Evolutionary conservation across 2,113 vertebrate species (phyloP), one percentile per base, ranked within the genome.

Genomic region (Motacilla tschutschensis): DNA sequence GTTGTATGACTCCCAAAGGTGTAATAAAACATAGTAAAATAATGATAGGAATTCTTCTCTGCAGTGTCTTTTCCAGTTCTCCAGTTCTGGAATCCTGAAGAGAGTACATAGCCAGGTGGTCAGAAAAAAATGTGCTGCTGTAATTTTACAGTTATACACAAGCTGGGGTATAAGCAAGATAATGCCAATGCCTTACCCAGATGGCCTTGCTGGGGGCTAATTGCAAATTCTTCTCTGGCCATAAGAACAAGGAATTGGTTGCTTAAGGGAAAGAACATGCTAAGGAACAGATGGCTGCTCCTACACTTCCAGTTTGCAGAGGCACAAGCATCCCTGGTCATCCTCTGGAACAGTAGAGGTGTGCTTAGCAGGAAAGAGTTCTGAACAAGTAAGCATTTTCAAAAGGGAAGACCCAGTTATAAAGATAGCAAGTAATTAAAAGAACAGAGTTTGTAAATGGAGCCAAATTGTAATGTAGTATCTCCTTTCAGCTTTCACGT

Each of bases 251-350:
- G 53, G 57, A 92, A 90, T 74, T 80, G 69, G 57, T 87, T 93
- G 93, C 94, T 93, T 89, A 71, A 93, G 91, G 94, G 89, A 85
- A 89, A 64, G 89, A 94, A 92, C 46, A 53, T 57, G 33, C 76
- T 83, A 77, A 90, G 65, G 82, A 93, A 48, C 94, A 95, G 93
- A 93, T 93, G 94, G 93, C 79, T 89, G 40, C 38, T 85, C 77
- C 65, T 70, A 4, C 66, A 87, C 59, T 73, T 83, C 55, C 47
- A 73, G 70, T 63, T 70, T 76, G 51, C 76, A 87, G 64, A 73
- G 1, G 9, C 28, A 83, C 51, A 79, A 87, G 47, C n/a, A 38
- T 89, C 36, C 60, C 65, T 87, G 82, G 72, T 67, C 87, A 85
- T 89, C 60, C 72, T 85, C 57, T 91, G 85, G 69, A 93, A 85